Evolutionary conservation across 2,113 vertebrate genomes (phyloP), one percentile per base, ranked within the genome.

Genomic region (Todiramphus chloris): DNA sequence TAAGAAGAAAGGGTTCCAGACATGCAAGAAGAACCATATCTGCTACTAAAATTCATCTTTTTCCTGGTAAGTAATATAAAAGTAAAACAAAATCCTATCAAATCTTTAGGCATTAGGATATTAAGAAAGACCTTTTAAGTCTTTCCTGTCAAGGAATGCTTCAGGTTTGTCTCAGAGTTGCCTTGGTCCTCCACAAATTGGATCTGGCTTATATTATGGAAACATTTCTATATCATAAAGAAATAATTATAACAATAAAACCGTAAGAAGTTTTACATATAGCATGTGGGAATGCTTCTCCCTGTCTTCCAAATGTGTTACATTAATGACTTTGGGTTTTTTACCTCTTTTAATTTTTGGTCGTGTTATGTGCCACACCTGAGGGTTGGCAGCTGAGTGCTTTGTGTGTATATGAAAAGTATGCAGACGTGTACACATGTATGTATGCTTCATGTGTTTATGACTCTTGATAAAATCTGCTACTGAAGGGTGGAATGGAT

Each of bases 41-140:
- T 95, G 53, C 77, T 79, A 58, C 48, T 69, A 59, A 73, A 16
- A 33, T 55, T 50, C 51, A 17, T 44, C 76, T 56, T 51, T 64
- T 94, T 87, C 58, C 97, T 95, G 97, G 98, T 98, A 95, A 97
- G 97, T 79, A 82, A 79, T n/a, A 9, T 2, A 58, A 87, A 83
- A 56, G 8, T 2, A 58, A 87, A 83, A 56, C 8, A 58, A 31
- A 19, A 62, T 24, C 50, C 51, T 55, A 44, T 78, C 18, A 70
- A 84, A 83, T 60, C 31, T 70, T 84, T n/a, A 63, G 21, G 11
- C 7, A 4, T 60, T 16, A 43, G 27, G 12, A 70, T 11, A 48
- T 85, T 31, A 93, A 50, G 48, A 95, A 73, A 74, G 35, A 70
- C 7, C 8, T 77, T 91, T 76, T 24, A 74, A 60, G 51, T 67